phyloP scores from a whole-genome alignment of 1,140 invertebrate genomes.

The Cylas formicarius region DNA sequence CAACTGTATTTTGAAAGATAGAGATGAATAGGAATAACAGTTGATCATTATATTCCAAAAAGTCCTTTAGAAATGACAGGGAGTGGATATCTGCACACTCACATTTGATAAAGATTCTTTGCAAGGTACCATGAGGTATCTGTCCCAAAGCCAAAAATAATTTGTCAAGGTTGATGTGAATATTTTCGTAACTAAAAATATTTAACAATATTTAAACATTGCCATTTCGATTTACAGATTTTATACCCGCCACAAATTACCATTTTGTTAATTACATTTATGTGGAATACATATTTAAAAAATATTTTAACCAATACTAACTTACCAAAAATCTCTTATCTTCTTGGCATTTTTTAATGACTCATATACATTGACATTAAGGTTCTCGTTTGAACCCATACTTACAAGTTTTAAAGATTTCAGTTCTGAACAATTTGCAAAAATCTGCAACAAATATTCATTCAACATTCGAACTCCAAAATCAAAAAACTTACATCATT shows the following conservation, averaged over 20 bases:
- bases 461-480: neutral
- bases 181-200: conserved; percentile 16
- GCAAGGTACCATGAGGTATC: conserved; percentile 1
- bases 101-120: conserved; percentile 17
- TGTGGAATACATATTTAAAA: neutral
- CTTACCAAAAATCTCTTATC: conserved; percentile 18
- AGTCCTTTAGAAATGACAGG: too few species aligned
- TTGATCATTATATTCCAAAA: too few species aligned
- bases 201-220: too few species aligned
- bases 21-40: too few species aligned
- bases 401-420: conserved; percentile 12
- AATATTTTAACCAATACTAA: neutral
- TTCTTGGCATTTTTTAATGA: conserved; percentile 6
- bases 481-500: conserved; percentile 13
- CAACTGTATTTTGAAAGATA: too few species aligned
- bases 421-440: conserved; percentile 8
- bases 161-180: conserved; percentile 17
- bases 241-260: too few species aligned
- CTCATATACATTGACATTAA: conserved; percentile 11
- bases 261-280: too few species aligned
- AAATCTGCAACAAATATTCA: conserved; percentile 1
- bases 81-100: conserved; percentile 18
- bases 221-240: too few species aligned
- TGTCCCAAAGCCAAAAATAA: conserved; percentile 15
- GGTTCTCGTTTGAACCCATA: conserved; percentile 9